These are phyloP conservation scores for Gisinianus flammeolus DNA, from an alignment of 2,888 invertebrate species.

Conservation along the genomic window DNA sequence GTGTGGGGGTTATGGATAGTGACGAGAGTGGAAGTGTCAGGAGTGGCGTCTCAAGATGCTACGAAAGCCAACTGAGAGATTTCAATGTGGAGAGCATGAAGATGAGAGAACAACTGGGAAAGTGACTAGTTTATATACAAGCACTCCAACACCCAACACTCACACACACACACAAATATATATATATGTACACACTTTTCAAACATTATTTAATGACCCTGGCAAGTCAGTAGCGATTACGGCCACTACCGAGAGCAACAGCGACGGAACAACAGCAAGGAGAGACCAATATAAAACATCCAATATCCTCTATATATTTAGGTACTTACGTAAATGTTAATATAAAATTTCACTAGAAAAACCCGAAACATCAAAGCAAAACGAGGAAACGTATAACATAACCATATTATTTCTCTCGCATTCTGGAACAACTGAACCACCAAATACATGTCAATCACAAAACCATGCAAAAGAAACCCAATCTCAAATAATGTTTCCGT, in stretches of 20 bases:
- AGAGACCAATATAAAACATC: neutral
- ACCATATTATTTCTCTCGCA: too few relatives aligned
- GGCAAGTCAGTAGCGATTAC: neutral
- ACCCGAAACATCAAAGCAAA: too few relatives aligned
- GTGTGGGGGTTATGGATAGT: neutral
- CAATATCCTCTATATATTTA: neutral
- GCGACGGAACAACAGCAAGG: neutral
- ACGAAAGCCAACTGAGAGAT: neutral
- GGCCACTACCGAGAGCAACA: neutral
- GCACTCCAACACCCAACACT: neutral
- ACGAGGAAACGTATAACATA: too few relatives aligned
- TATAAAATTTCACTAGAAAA: too few relatives aligned
- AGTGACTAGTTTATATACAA: neutral
- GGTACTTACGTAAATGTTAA: too few relatives aligned
- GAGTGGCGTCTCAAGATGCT: constrained; percentile 8
- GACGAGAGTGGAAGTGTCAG: constrained; percentile 27
- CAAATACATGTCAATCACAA: too few relatives aligned
- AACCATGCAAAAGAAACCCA: too few relatives aligned
- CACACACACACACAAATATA: neutral
- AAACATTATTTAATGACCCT: neutral
- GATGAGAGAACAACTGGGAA: neutral
- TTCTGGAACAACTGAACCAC: too few relatives aligned
- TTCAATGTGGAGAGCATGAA: neutral
- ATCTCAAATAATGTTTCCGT: too few relatives aligned
- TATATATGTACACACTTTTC: neutral